Base-by-base conservation (phyloP, 1,140 invertebrate species). In the Apis dorsata region DNA sequence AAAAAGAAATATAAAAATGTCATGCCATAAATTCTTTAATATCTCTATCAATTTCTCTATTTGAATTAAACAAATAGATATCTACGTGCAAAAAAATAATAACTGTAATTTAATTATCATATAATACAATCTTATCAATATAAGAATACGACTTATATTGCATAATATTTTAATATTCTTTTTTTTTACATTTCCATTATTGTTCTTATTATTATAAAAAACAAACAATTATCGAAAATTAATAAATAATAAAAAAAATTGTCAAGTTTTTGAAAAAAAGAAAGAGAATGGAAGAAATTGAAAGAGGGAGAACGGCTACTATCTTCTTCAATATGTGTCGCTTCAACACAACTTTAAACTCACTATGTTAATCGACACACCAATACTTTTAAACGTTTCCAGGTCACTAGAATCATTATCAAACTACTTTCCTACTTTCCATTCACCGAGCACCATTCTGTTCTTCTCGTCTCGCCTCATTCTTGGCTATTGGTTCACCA, bases 401-500 rank as follows among this genome's bases (percentile, higher is more conserved):
- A 7, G 34, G 5, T 0, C 24, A 66, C n/a, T 24, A 24, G 24
- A 24, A 24, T 24, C 24, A 5, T 59, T 60, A 69, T 70, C 57
- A 60, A 75, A 49, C 59, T 28, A n/a, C 13, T 60, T 72, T 17
- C 60, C n/a, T 21, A 49, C 65, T 60, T 69, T 76, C 53, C 53
- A 59, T 63, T 71, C 81, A 63, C 44, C 21, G 68, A 57, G 3
- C 60, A 79, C 68, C 60, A 69, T 66, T 76, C 44, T 53, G 57
- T 80, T 86, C 78, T 78, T 66, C 78, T 84, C 72, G 71, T 79
- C 70, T 81, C 65, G 65, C 82, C 75, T 84, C 84, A 70, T 77
- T 86, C 79, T 79, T 89, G 34, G 83, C 81, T 86, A 82, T 91
- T 90, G 89, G 86, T 90, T 92, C 89, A 89, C 88, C 90, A 91